Evolutionary conservation across 2,888 invertebrate genomes (phyloP).

Genomic region (Cerceris ruficornis): DNA sequence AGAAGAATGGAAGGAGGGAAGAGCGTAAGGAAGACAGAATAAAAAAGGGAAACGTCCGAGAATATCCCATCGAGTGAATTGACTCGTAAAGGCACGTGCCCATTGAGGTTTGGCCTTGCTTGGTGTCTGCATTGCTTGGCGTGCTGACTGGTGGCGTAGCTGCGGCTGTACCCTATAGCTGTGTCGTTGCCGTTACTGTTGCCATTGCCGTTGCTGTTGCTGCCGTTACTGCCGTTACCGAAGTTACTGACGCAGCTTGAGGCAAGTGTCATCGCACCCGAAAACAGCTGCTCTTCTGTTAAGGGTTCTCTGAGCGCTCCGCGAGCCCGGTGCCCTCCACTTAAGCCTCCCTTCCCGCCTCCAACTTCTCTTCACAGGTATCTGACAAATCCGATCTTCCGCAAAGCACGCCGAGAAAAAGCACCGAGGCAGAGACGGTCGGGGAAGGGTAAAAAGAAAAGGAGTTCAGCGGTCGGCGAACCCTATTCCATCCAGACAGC

Average conservation of each 20-base stretch:
- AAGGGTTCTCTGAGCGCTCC: constrained; percentile 66
- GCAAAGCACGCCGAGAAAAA: constrained; percentile 42
- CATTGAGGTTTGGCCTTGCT: constrained; percentile 63
- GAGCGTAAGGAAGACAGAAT: neutral
- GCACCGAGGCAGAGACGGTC: neutral
- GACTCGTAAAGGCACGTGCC: constrained; percentile 69
- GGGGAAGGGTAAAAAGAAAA: constrained; percentile 10
- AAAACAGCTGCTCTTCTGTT: constrained; percentile 73
- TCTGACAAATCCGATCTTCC: constrained; percentile 76
- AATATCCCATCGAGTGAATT: constrained; percentile 58
- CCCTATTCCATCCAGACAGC: constrained; percentile 25
- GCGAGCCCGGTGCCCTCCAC: constrained; percentile 71
- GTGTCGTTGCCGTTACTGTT: constrained; percentile 20
- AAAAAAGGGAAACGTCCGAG: constrained; percentile 15
- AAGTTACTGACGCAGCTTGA: constrained; percentile 27
- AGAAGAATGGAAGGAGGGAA: neutral
- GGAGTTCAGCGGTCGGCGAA: constrained; percentile 45
- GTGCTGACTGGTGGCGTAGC: constrained; percentile 22
- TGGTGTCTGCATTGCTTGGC: constrained; percentile 56
- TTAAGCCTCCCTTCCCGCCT: constrained; percentile 60
- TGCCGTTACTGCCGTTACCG: constrained; percentile 37
- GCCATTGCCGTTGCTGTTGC: neutral
- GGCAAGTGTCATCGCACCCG: constrained; percentile 75
- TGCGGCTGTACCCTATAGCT: constrained; percentile 6
- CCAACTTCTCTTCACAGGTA: constrained; percentile 63